Percentiles rank a stretch among this genome's conserved stretches.
phyloP scores from a whole-genome alignment of 2,797 vertebrate species.

The Pseudochirops cupreus region DNA sequence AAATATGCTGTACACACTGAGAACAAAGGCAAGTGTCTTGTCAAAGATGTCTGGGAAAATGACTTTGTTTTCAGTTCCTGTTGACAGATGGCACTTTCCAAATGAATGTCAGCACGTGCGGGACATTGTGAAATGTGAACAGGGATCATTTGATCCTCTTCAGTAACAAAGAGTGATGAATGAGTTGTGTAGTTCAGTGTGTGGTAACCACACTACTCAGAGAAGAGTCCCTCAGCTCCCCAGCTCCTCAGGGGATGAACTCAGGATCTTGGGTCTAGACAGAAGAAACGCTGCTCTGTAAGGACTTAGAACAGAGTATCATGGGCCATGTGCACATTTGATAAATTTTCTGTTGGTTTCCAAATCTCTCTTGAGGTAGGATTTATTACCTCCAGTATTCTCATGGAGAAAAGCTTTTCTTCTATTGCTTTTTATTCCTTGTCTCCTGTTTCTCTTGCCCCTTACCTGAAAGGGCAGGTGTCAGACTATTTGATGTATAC shows the following conservation, averaged over 20 bases:
- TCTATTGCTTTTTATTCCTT: neutral
- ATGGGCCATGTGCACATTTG: neutral
- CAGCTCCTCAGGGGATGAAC: neutral
- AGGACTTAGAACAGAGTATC: neutral
- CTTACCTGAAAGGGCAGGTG: neutral
- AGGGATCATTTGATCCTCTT: slow-evolving; percentile 28
- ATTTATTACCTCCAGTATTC: neutral
- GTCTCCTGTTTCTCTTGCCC: neutral
- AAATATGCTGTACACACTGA: slow-evolving; percentile 7
- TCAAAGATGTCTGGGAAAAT: slow-evolving; percentile 36
- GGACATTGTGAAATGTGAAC: neutral
- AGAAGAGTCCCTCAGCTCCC: neutral
- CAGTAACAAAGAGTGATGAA: neutral
- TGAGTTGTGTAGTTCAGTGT: slow-evolving; percentile 15
- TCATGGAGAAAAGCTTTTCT: neutral
- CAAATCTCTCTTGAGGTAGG: neutral
- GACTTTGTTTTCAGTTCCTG: slow-evolving; percentile 23
- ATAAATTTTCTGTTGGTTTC: slow-evolving; percentile 34
- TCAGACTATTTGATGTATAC: neutral
- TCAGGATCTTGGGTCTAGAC: neutral
- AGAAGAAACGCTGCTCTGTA: neutral
- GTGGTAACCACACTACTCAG: neutral
- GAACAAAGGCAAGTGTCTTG: slow-evolving; percentile 32
- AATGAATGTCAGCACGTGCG: slow-evolving; percentile 14
- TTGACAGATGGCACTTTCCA: slow-evolving; percentile 9